A percentile compares a stretch with the other conserved stretches of the same genome.
These are phyloP conservation scores for Lasaia peninsularis DNA, from an alignment of 1,140 invertebrate genomes.

Conservation along the genomic window DNA sequence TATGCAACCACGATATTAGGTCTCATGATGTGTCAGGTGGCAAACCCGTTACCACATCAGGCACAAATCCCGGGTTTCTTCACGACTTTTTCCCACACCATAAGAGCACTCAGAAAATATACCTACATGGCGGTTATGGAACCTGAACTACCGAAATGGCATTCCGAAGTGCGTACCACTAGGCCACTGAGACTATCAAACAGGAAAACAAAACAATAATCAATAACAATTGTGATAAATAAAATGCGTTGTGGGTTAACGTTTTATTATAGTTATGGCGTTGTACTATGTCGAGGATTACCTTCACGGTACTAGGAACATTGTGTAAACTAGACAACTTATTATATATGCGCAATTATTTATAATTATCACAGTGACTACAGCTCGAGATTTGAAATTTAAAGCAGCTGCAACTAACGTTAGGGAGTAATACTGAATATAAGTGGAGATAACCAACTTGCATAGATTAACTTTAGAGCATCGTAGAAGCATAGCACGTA, in stretches of 20 bases:
- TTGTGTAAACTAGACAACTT: constrained; percentile 2
- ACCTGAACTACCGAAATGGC: no score
- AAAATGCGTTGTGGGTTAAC: not conserved
- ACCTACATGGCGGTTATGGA: no score
- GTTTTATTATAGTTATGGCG: constrained; percentile 2
- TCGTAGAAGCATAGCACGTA: not conserved
- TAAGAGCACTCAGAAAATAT: no score
- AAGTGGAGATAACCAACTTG: not conserved
- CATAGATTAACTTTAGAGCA: not conserved
- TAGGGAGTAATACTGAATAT: not conserved
- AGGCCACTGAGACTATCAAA: no score
- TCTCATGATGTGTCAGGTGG: no score
- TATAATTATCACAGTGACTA: constrained; percentile 10
- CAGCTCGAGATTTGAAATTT: not conserved
- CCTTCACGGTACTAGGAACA: constrained; percentile 10
- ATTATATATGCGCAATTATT: constrained; percentile 2
- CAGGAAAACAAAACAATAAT: no score
- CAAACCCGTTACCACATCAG: no score
- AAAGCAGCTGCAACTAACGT: not conserved
- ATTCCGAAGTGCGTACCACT: no score
- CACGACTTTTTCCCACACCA: no score
- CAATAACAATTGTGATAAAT: not conserved
- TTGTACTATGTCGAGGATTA: not conserved
- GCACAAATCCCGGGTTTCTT: no score
- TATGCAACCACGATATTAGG: no score